These are phyloP conservation scores for Ophion obscuratus DNA, from an alignment of 2,888 invertebrate species.

Conservation along the genomic window DNA sequence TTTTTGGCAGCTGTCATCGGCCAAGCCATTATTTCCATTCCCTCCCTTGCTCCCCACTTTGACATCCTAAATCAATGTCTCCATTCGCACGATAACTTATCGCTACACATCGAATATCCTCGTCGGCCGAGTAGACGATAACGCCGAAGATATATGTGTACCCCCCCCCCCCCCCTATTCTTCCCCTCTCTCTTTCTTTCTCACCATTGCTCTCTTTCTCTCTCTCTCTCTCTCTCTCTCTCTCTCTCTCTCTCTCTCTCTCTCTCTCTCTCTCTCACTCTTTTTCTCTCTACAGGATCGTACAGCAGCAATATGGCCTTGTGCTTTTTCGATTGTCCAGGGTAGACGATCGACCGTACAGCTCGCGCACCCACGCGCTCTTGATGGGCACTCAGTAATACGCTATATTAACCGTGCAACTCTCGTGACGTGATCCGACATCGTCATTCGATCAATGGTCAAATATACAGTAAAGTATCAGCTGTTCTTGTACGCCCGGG, in stretches of 20 bases:
- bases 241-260: not conserved
- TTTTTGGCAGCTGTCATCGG: conserved; percentile 59
- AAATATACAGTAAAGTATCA: not conserved
- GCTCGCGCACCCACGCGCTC: conserved; percentile 18
- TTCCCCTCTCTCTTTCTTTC: not conserved
- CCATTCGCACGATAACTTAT: conserved; percentile 70
- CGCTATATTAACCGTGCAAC: conserved; percentile 24
- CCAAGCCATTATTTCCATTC: conserved; percentile 5
- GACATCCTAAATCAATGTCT: conserved; percentile 70
- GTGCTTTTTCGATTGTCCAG: conserved; percentile 64
- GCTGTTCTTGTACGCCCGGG: not conserved
- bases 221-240: not conserved
- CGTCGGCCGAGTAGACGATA: conserved; percentile 3
- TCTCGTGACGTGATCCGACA: conserved; percentile 21
- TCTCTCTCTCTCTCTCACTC: not conserved
- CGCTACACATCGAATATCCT: conserved; percentile 45
- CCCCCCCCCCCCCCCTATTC: not conserved
- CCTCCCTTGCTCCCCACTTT: not conserved
- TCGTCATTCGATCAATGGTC: not conserved
- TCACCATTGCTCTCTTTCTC: not conserved
- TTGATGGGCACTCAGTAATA: not conserved
- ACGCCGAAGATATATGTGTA: conserved; percentile 27
- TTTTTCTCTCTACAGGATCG: not conserved
- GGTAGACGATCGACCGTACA: conserved; percentile 30
- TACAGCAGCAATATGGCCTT: conserved; percentile 47